Base-by-base conservation (phyloP, 2,888 invertebrate genomes). In the Pseudoips prasinana region DNA sequence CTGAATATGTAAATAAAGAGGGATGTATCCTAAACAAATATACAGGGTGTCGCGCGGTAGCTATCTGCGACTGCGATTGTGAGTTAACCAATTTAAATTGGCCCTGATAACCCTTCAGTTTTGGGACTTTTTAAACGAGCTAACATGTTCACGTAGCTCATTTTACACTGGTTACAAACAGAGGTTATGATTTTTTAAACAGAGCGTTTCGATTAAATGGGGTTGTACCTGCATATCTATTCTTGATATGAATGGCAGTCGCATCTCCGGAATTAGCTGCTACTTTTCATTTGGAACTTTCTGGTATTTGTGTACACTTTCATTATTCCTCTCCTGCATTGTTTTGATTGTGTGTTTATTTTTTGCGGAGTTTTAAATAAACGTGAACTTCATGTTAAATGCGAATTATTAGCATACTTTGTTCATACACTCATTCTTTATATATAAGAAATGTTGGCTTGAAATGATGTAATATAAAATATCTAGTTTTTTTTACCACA, bases 11-110 rank as follows among this genome's bases (percentile, higher is more conserved):
- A 83, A 83, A 82, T 81, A 76, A 62, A 61, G 64, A 73, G 76
- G 78, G 79, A 70, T 76, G 75, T 71, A 78, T 79, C 86, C 85
- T 85, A 83, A 85, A 77, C 66, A 86, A 86, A 86, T 78, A 82
- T 69, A 77, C 77, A 64, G 74, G 70, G 73, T 78, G 82, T 78
- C 73, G 69, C 64, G 60, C 69, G 63, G 75, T 61, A 73, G 77
- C 76, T 57, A 57, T 51, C 54, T 56, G 53, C 62, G 50, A 59
- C 65, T 64, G 69, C 64, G 65, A 74, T 69, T 63, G 62, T 64
- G 55, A 60, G 44, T 39, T 54, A 54, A 46, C 78, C 69, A 63
- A 46, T 61, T 47, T 69, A 64, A 68, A 61, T 49, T 58, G 65
- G 73, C 51, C 58, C 63, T 50, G 46, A 37, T 46, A 44, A 43